Evolutionary conservation across 2,113 vertebrate species (phyloP), one percentile per base, ranked within the genome.

Genomic region (Hydrolagus affinis): DNA sequence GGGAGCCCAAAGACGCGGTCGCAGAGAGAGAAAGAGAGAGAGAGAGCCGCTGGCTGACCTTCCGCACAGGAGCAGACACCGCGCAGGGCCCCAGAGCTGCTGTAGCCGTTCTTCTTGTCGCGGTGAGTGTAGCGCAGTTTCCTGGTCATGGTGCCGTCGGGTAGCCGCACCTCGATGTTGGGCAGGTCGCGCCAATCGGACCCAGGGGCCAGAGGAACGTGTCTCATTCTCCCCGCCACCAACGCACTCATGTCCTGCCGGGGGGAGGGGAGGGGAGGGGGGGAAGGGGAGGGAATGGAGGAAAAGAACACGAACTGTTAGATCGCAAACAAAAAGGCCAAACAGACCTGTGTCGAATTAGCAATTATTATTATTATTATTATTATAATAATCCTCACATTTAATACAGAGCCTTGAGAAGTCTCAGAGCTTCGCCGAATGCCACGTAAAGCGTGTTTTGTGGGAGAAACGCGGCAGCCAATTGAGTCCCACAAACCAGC

Each of bases 181-280:
- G 97, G 97, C 15, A 98, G 93, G 88, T 98, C 97, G 0, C 97
- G 91, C 97, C 97, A 98, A 86, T 99, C 97, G 0, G 97, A 99
- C 74, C 97, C 97, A 0, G 97, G 97, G 0, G 96, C 96, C 87
- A 98, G 86, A 0, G 97, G 97, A 87, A 99, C 95, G 92, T 98
- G 95, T 14, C 97, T 92, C 97, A 99, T 99, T 15, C 97, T 92
- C 6, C 95, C 97, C 0, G 97, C 97, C 14, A 99, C 97, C 90
- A 99, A 86, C 0, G 96, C 95, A 0, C 96, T 98, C 97, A 99
- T 98, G 89, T 98, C 97, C 97, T 99, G 88, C 0, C 71, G 85
- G 69, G 32, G 11, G 11, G 25, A 23, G 8, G 59, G 44, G 56
- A 8, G 7, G n/a, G 17, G 2, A 19, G 59, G 56, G 57, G 2